These are phyloP conservation scores for Tipula helvola DNA, from an alignment of 2,888 invertebrate genomes.

Conservation along the genomic window DNA sequence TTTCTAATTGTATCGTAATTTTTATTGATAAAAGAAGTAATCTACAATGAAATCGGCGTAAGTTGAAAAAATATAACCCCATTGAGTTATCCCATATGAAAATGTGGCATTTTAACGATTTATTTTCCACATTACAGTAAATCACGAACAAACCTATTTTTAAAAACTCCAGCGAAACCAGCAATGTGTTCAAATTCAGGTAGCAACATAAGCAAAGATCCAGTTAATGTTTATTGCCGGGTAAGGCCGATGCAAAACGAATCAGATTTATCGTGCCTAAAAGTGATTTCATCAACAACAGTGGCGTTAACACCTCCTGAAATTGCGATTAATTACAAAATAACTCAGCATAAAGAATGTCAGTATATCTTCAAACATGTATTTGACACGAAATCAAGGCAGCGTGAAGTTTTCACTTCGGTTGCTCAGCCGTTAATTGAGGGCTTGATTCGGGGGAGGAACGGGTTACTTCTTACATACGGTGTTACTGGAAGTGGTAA, in stretches of 20 bases:
- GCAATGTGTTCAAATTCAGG: constrained; percentile 37
- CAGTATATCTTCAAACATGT: constrained; percentile 73
- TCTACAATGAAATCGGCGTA: neutral
- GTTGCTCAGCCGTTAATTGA: constrained; percentile 79
- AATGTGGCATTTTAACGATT: neutral
- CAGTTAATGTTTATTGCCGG: constrained; percentile 82
- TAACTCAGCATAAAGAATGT: constrained; percentile 50
- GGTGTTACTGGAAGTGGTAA: constrained; percentile 97
- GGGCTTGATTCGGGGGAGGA: constrained; percentile 75
- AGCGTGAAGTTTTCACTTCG: constrained; percentile 73
- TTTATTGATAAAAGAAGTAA: neutral
- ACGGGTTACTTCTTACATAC: constrained; percentile 90
- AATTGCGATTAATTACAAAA: constrained; percentile 46
- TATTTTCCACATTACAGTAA: neutral
- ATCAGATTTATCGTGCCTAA: constrained; percentile 52
- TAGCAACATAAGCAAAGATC: constrained; percentile 42
- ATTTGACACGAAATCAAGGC: constrained; percentile 65
- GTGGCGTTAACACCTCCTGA: constrained; percentile 53
- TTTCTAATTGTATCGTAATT: no score
- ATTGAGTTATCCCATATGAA: neutral
- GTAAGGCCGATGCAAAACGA: constrained; percentile 65
- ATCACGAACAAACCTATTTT: constrained; percentile 19
- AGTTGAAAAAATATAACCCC: neutral
- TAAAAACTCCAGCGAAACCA: constrained; percentile 28
- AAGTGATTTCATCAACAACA: constrained; percentile 54